Conservation (phyloP, 1,140 invertebrate genomes). For the Streblospio benedicti region DNA sequence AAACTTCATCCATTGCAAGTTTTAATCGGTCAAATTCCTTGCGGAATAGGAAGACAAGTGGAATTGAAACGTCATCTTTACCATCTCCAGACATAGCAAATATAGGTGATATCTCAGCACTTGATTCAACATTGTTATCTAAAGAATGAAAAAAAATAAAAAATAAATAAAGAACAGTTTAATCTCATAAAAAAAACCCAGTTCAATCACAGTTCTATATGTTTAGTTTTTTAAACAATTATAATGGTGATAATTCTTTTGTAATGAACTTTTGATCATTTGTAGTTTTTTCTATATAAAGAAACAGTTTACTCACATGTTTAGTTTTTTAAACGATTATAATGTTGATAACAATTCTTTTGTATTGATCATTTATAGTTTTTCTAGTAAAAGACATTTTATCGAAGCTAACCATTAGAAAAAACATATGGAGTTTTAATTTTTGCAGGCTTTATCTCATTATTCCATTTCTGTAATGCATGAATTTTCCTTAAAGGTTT, state of each 20-base stretch:
- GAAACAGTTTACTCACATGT: background rate
- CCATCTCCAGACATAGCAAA: conserved; percentile 96
- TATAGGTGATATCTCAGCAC: conserved; percentile 63
- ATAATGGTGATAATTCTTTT: background rate
- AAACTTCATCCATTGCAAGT: conserved; percentile 44
- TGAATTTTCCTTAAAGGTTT: no score
- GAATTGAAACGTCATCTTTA: conserved; percentile 75
- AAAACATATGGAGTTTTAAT: no score
- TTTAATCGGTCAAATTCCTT: conserved; percentile 63
- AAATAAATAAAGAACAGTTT: background rate
- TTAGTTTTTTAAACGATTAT: background rate
- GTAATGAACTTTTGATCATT: background rate
- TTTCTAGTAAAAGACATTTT: no score
- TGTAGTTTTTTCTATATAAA: background rate
- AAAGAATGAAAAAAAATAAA: no score
- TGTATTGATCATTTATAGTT: no score
- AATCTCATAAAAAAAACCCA: background rate
- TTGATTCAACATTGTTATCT: conserved; percentile 72
- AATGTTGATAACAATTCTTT: no score
- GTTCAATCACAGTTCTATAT: no score
- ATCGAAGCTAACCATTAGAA: no score
- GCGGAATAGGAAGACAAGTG: conserved; percentile 82
- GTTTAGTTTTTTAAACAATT: no score
- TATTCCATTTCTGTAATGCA: no score
- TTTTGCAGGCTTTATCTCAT: no score